These are phyloP conservation scores for Ctenomys sociabilis DNA, from an alignment of 2,113 vertebrate species.

Conservation along the genomic window DNA sequence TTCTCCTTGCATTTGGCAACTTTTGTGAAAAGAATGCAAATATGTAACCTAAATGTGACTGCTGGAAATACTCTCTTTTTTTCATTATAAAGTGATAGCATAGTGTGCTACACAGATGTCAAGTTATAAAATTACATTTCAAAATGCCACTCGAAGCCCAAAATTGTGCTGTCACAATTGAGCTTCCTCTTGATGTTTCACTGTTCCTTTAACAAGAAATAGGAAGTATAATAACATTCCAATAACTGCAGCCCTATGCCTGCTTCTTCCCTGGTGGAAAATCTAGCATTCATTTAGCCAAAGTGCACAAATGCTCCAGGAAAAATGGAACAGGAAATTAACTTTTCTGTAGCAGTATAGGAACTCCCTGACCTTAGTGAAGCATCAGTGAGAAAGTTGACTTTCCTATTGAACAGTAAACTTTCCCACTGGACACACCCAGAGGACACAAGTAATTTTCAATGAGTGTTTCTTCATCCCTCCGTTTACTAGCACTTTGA, in stretches of 20 bases:
- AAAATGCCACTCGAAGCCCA: conserved; percentile 63
- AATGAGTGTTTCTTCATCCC: neutral
- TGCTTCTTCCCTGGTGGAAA: conserved; percentile 80
- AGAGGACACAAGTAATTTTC: conserved; percentile 23
- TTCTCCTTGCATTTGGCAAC: neutral
- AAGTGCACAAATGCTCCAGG: conserved; percentile 76
- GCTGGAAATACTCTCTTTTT: neutral
- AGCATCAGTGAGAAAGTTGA: conserved; percentile 30
- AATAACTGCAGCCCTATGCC: conserved; percentile 69
- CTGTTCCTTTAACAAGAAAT: conserved; percentile 80
- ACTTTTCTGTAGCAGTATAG: conserved; percentile 71
- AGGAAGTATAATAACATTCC: conserved; percentile 81
- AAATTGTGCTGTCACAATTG: conserved; percentile 59
- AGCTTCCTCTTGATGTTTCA: conserved; percentile 68
- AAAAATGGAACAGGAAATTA: conserved; percentile 85
- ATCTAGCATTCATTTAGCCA: conserved; percentile 76
- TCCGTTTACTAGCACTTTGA: neutral
- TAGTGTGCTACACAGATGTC: neutral
- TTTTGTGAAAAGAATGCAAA: conserved; percentile 8
- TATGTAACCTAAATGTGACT: conserved; percentile 5
- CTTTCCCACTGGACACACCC: neutral
- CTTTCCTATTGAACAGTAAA: conserved; percentile 45
- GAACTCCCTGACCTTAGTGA: conserved; percentile 57
- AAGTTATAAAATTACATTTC: conserved; percentile 65
- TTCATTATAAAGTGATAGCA: conserved; percentile 34